Conservation (phyloP, 37 sponge, comb jelly and placozoan genomes). For the Oscarella lobularis region DNA sequence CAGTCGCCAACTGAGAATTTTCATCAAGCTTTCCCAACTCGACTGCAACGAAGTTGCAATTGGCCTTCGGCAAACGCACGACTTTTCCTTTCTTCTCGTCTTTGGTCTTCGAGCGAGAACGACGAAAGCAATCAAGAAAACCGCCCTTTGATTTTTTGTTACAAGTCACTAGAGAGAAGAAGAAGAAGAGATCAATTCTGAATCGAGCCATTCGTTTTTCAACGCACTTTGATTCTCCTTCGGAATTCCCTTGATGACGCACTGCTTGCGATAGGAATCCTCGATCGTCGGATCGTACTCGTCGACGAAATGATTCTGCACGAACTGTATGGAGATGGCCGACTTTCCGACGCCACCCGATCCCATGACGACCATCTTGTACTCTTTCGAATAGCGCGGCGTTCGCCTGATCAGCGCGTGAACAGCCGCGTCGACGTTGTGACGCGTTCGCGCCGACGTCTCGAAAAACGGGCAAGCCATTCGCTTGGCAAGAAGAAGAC, state of each 20-base stretch:
- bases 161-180: background rate
- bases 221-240: background rate
- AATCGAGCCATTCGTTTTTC: too few species aligned
- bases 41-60: conserved; percentile 57
- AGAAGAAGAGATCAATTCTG: background rate
- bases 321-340: conserved; percentile 45
- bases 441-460: conserved; percentile 72
- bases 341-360: conserved; percentile 90
- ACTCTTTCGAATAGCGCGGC: conserved; percentile 26
- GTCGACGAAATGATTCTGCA: conserved; percentile 52
- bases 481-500: conserved; percentile 25
- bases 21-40: conserved; percentile 48
- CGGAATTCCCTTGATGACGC: conserved; percentile 31
- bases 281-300: conserved; percentile 90
- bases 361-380: conserved; percentile 62
- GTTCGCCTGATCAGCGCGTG: conserved; percentile 51
- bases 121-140: conserved; percentile 25
- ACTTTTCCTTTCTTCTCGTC: conserved; percentile 41
- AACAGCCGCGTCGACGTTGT: conserved; percentile 60
- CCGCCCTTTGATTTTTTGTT: conserved; percentile 10
- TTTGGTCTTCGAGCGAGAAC: background rate
- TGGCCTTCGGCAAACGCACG: conserved; percentile 21
- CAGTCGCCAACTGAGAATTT: conserved; percentile 12
- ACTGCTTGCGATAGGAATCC: conserved; percentile 82
- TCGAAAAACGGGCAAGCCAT: conserved; percentile 68